Evolutionary conservation across 2,797 vertebrate species (phyloP).

Genomic region (Acestrorhynchus altus): DNA sequence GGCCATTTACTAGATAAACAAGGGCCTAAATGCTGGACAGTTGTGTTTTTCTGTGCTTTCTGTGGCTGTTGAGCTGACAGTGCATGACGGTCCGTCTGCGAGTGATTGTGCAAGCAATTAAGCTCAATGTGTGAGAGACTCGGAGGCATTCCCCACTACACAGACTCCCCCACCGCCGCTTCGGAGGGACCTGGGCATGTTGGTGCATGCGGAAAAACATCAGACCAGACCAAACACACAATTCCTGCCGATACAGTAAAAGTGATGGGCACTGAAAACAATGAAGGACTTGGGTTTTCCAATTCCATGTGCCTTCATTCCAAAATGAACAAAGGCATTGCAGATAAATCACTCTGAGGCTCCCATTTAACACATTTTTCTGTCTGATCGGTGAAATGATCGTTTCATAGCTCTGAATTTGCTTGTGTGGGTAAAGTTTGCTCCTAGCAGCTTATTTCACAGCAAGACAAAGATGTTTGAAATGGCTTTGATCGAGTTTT

Average conservation of each 20-base stretch:
- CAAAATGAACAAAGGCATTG: neutral
- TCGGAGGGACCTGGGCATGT: slow-evolving; percentile 34
- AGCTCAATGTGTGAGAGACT: neutral
- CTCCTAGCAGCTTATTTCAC: too few species aligned
- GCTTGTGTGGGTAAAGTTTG: too few species aligned
- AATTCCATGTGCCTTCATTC: neutral
- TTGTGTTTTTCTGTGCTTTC: slow-evolving; percentile 5
- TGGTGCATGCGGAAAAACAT: slow-evolving; percentile 37
- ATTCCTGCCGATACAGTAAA: slow-evolving; percentile 10
- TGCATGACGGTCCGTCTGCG: slow-evolving; percentile 3
- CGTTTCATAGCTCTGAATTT: too few species aligned
- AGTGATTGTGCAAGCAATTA: slow-evolving; percentile 4
- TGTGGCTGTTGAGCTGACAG: slow-evolving; percentile 18
- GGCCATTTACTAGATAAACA: slow-evolving; percentile 18
- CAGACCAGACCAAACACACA: slow-evolving; percentile 35
- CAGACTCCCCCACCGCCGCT: slow-evolving; percentile 6
- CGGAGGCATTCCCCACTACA: slow-evolving; percentile 18
- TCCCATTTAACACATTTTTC: too few species aligned
- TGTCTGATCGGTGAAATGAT: too few species aligned
- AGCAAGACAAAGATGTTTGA: too few species aligned
- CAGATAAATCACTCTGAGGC: too few species aligned
- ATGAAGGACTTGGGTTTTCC: neutral
- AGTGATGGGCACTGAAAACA: neutral
- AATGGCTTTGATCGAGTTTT: too few species aligned
- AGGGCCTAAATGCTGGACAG: neutral